Evolutionary conservation across 2,797 vertebrate genomes (phyloP).

Genomic region (Pteronotus mesoamericanus): DNA sequence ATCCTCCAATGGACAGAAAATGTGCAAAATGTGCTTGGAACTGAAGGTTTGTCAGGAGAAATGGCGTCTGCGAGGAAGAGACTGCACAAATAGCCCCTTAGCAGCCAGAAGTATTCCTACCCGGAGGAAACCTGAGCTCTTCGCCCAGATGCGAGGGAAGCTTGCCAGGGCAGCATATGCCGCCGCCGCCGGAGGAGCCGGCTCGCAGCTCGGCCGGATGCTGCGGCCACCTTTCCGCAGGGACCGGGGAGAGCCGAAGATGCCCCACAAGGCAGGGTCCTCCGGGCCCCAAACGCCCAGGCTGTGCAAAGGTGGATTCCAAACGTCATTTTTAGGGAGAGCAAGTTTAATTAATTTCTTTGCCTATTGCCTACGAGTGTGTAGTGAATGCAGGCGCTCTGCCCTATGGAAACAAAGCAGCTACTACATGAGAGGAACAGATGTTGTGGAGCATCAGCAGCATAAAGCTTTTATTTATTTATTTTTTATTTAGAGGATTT

Average conservation of each 20-base stretch:
- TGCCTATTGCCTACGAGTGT: background rate
- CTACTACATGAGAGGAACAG: background rate
- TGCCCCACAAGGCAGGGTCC: background rate
- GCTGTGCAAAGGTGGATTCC: background rate
- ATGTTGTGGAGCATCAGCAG: no score
- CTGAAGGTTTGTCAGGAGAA: slow-evolving; percentile 57
- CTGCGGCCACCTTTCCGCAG: slow-evolving; percentile 48
- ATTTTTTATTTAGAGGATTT: background rate
- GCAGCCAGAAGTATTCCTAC: slow-evolving; percentile 60
- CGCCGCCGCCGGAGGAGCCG: slow-evolving; percentile 58
- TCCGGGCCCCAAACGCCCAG: background rate
- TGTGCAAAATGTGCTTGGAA: slow-evolving; percentile 54
- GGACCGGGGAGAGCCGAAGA: no score
- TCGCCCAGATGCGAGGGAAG: slow-evolving; percentile 63
- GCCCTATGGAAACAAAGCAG: background rate
- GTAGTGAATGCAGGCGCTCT: background rate
- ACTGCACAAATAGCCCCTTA: slow-evolving; percentile 47
- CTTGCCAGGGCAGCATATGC: slow-evolving; percentile 66
- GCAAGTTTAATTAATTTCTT: background rate
- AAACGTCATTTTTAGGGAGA: background rate
- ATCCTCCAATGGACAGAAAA: slow-evolving; percentile 56
- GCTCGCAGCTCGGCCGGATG: slow-evolving; percentile 54
- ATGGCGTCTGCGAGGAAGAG: slow-evolving; percentile 53
- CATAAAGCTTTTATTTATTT: background rate
- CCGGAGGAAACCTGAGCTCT: slow-evolving; percentile 59